These are phyloP conservation scores for Hermodice carunculata DNA, from an alignment of 2,888 invertebrate genomes.

Conservation along the genomic window DNA sequence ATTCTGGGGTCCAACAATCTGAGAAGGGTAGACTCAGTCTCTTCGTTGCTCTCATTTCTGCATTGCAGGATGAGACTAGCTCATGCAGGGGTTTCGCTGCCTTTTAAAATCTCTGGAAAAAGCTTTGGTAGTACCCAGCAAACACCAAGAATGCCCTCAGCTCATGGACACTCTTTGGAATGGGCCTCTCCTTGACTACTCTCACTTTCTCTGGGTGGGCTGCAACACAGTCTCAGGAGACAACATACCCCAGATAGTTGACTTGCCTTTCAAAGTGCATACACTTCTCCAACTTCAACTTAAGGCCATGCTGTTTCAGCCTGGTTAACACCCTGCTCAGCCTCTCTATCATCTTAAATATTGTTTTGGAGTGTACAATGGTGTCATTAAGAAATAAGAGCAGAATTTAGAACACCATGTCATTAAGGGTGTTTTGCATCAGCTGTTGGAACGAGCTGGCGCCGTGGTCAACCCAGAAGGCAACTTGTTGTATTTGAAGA, in stretches of 20 bases:
- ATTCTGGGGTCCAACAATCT: too few relatives aligned
- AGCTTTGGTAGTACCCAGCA: conserved; percentile 41
- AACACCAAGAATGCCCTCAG: conserved; percentile 37
- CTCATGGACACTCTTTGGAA: conserved; percentile 26
- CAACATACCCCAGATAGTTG: conserved; percentile 45
- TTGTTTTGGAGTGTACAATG: not conserved
- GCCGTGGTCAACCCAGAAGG: too few relatives aligned
- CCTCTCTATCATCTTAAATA: conserved; percentile 23
- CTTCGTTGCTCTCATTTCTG: too few relatives aligned
- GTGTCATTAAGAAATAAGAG: not conserved
- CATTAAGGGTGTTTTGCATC: too few relatives aligned
- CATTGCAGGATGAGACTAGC: too few relatives aligned
- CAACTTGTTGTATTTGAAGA: too few relatives aligned
- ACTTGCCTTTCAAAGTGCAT: too few relatives aligned
- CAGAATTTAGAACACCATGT: not conserved
- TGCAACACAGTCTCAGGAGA: conserved; percentile 21
- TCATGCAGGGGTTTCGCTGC: conserved; percentile 39
- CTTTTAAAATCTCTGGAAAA: conserved; percentile 33
- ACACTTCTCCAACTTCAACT: too few relatives aligned
- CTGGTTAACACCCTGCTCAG: not conserved
- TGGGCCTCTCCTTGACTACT: conserved; percentile 31
- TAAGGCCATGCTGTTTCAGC: not conserved
- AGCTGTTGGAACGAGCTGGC: too few relatives aligned
- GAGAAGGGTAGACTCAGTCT: too few relatives aligned
- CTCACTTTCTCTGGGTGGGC: conserved; percentile 34